phyloP scores from a whole-genome alignment of 35 echinoderm and acorn worm species.

The Ophiothrix spiculata region DNA sequence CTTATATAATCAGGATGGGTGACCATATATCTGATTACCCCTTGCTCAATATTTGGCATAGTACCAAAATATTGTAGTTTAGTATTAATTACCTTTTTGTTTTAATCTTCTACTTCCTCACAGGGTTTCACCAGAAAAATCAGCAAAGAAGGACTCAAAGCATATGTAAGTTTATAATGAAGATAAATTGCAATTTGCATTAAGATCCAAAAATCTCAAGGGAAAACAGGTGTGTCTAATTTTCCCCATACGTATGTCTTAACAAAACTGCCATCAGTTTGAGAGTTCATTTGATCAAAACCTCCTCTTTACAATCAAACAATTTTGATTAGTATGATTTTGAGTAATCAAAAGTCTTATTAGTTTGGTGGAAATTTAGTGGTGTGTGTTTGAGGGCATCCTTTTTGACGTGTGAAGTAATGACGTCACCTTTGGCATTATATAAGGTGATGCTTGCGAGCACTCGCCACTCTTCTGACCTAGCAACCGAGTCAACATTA shows the following conservation, averaged over 20 bases:
- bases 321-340: background rate
- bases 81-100: background rate
- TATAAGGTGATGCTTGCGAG: too few relatives aligned
- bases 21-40: background rate
- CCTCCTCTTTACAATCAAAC: background rate
- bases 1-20: too few relatives aligned
- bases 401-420: too few relatives aligned
- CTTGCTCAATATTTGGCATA: background rate
- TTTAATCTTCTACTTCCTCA: background rate
- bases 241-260: background rate
- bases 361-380: too few relatives aligned
- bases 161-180: background rate
- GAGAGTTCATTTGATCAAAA: background rate
- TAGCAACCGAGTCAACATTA: too few relatives aligned
- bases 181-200: background rate
- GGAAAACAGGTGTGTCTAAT: background rate
- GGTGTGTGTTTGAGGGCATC: too few relatives aligned
- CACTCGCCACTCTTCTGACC: too few relatives aligned
- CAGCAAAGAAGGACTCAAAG: background rate
- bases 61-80: background rate
- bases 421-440: too few relatives aligned
- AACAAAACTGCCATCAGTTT: background rate
- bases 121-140: background rate
- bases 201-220: too few relatives aligned
- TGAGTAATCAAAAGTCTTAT: too few relatives aligned